phyloP scores from a whole-genome alignment of 1,140 invertebrate species.

The Aleiodes sp. region DNA sequence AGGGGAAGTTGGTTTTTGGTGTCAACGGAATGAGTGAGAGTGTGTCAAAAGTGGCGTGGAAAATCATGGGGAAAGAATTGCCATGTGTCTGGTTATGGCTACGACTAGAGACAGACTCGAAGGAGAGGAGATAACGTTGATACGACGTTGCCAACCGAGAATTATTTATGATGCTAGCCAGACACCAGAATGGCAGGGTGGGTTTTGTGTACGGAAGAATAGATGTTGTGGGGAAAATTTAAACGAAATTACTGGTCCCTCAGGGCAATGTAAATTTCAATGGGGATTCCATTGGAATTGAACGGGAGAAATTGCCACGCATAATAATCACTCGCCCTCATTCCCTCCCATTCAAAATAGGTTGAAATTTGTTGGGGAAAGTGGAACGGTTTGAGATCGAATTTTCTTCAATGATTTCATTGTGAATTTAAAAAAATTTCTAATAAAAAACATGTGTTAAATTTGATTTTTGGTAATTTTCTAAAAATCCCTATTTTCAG shows the following conservation, averaged over 20 bases:
- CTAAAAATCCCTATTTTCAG: too few relatives aligned
- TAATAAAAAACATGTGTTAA: too few relatives aligned
- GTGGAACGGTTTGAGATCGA: background rate
- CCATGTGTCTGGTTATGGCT: constrained; percentile 4
- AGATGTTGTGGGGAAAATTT: background rate
- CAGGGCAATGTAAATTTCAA: background rate
- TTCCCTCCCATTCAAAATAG: background rate
- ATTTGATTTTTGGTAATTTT: too few relatives aligned
- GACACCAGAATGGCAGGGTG: too few relatives aligned
- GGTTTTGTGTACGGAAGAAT: too few relatives aligned
- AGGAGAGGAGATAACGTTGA: background rate
- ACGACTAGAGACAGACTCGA: background rate
- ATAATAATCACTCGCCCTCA: background rate
- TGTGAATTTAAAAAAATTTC: too few relatives aligned
- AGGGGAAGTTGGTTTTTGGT: background rate
- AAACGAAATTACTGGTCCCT: constrained; percentile 1
- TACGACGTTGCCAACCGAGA: background rate
- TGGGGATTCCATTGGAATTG: background rate
- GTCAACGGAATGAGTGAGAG: background rate
- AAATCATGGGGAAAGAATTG: constrained; percentile 10
- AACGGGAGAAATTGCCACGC: background rate
- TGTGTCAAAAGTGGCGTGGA: background rate
- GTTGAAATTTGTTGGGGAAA: background rate
- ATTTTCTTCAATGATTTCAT: too few relatives aligned
- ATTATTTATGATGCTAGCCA: background rate